Evolutionary conservation across 2,888 invertebrate genomes (phyloP).

Genomic region (Lepetodrilus schrolli): DNA sequence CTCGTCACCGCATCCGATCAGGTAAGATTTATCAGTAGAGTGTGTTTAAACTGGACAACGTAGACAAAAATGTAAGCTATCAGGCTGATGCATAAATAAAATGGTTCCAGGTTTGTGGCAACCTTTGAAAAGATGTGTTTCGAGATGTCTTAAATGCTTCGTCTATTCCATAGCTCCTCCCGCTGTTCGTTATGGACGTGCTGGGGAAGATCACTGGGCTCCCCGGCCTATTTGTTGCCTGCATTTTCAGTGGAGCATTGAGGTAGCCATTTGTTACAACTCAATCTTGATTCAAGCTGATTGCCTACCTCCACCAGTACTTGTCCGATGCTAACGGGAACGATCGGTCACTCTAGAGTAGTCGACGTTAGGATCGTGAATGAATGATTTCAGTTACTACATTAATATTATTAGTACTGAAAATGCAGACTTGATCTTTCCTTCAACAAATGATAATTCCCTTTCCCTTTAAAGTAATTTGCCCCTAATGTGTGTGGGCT

Average conservation of each 20-base stretch:
- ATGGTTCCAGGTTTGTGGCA: background rate
- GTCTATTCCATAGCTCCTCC: slow-evolving; percentile 83
- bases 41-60: background rate
- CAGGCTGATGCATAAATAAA: background rate
- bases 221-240: slow-evolving; percentile 94
- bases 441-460: too few species aligned
- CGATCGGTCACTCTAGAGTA: too few species aligned
- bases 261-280: slow-evolving; percentile 87
- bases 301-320: too few species aligned
- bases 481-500: too few species aligned
- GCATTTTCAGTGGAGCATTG: slow-evolving; percentile 95
- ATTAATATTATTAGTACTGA: too few species aligned
- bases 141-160: background rate
- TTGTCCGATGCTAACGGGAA: too few species aligned
- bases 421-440: too few species aligned
- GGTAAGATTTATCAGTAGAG: slow-evolving; percentile 71
- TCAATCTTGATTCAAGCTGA: too few species aligned
- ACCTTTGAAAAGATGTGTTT: too few species aligned
- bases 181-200: slow-evolving; percentile 90
- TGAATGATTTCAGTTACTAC: too few species aligned
- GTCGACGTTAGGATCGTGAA: too few species aligned
- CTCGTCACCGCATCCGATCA: slow-evolving; percentile 76
- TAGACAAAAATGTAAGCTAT: background rate
- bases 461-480: too few species aligned
- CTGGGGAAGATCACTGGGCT: slow-evolving; percentile 85